Base-by-base conservation (phyloP, 2,113 vertebrate species). In the Motacilla tschutschensis region DNA sequence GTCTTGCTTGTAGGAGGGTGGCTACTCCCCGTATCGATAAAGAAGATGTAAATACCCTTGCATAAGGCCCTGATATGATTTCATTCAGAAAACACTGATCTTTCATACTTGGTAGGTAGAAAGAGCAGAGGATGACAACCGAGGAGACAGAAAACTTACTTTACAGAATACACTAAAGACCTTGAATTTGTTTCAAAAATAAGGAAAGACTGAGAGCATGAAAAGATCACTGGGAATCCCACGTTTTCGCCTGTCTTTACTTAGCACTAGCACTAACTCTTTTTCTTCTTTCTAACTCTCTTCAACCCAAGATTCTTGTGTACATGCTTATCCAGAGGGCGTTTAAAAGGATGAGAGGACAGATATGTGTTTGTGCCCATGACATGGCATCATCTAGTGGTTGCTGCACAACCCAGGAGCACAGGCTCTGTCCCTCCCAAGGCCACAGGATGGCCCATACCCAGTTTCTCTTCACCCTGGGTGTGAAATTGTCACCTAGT, bases 341-440 rank as follows among this genome's bases (percentile, higher is more conserved):
- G 1, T 41, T 74, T 65, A 50, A 43, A 55, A 53, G n/a, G 19
- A 26, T 58, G 64, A 55, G 44, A 47, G 5, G 6, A 9, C 2
- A 9, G 54, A 18, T 48, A 12, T 46, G 29, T 47, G 26, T 43
- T 65, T 58, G 51, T 74, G 51, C 35, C n/a, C 55, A 46, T 43
- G 43, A 35, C 43, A 85, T 11, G 77, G 17, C 51, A 88, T 85
- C 43, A 70, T 83, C 47, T 36, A 73, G 43, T 22, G n/a, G 35
- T 0, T 46, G 55, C 38, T 66, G 29, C 24, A 88, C 0, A 1
- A 65, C 28, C 35, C 29, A 29, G n/a, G 21, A 57, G 17, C 24
- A 36, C 1, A 40, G 13, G 5, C 24, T 80, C 29, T 73, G 51
- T 36, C 17, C 11, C 58, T 59, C 40, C 36, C 40, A 63, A 33